A percentile compares a stretch with the other conserved stretches of the same genome.
These are phyloP conservation scores for Eudemis profundana DNA, from an alignment of 2,888 invertebrate genomes.

Conservation along the genomic window DNA sequence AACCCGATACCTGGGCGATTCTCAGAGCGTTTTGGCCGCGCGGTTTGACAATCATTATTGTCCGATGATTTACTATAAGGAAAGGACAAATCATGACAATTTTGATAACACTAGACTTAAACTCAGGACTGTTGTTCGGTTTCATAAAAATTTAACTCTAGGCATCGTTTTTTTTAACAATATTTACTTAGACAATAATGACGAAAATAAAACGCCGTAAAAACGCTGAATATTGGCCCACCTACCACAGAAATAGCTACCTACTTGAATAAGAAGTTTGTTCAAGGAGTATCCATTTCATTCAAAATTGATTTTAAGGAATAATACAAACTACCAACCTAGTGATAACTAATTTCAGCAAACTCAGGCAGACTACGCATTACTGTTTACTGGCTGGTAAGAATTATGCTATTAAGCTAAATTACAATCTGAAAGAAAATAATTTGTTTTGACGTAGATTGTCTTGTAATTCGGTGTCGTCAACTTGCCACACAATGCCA, in stretches of 20 bases:
- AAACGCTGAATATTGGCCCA: too few relatives aligned
- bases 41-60: too few relatives aligned
- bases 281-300: not conserved
- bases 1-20: not conserved
- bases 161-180: too few relatives aligned
- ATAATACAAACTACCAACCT: not conserved
- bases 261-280: not conserved
- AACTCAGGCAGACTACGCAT: not conserved
- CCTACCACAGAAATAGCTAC: not conserved
- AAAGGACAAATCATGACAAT: too few relatives aligned
- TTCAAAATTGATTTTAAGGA: not conserved
- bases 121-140: too few relatives aligned
- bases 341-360: not conserved
- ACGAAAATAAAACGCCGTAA: too few relatives aligned
- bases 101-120: too few relatives aligned
- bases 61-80: too few relatives aligned
- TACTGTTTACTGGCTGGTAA: conserved; percentile 1
- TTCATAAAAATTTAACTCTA: too few relatives aligned
- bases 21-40: too few relatives aligned
- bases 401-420: not conserved
- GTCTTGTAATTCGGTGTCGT: not conserved
- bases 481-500: conserved; percentile 3
- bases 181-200: too few relatives aligned
- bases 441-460: not conserved
- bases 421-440: not conserved